phyloP scores from a whole-genome alignment of 2,113 vertebrate genomes.

The Anseranas semipalmata region DNA sequence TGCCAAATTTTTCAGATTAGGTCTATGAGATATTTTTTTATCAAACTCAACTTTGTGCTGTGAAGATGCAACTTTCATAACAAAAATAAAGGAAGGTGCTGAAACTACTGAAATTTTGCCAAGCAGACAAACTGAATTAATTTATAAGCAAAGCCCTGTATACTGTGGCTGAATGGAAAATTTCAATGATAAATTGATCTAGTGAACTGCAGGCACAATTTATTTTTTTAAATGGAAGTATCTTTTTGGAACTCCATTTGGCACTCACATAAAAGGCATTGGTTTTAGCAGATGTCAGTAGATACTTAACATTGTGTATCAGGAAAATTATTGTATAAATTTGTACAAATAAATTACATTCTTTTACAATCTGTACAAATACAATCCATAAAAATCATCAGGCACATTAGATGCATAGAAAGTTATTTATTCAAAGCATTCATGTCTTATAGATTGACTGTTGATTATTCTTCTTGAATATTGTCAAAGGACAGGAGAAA shows the following conservation, averaged over 20 bases:
- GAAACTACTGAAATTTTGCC: neutral
- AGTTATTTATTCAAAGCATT: neutral
- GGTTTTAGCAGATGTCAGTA: neutral
- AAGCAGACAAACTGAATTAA: neutral
- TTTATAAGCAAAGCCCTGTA: neutral
- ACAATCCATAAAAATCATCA: neutral
- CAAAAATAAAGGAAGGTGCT: neutral
- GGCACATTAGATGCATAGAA: neutral
- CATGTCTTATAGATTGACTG: fast-evolving
- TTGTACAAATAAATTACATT: neutral
- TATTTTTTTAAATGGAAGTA: neutral
- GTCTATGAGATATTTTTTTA: neutral
- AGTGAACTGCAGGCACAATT: neutral
- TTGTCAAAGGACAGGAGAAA: neutral
- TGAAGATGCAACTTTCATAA: neutral
- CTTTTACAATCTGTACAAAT: neutral
- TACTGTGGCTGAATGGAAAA: neutral
- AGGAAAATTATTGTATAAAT: neutral
- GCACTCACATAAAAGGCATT: neutral
- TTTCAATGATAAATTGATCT: neutral
- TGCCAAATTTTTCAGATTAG: neutral
- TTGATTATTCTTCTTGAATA: neutral
- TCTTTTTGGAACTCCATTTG: neutral
- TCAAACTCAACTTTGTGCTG: neutral
- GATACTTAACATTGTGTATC: neutral